Conservation (phyloP, 1,140 invertebrate genomes). For the Charaxes varanes region DNA sequence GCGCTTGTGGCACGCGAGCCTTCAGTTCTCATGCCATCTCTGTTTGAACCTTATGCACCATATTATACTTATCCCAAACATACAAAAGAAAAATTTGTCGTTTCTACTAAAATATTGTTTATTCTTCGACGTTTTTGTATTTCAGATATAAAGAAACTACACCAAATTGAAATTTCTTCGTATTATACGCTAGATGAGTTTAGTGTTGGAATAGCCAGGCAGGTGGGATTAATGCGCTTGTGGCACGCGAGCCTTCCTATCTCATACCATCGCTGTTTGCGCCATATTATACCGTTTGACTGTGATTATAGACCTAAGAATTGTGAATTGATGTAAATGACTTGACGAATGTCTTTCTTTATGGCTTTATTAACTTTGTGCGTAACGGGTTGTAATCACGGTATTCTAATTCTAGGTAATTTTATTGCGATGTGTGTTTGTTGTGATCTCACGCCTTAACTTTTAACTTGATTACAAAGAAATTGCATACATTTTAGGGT, state of each 20-base stretch:
- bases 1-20: slow-evolving; percentile 50
- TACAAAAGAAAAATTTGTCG: too few species aligned
- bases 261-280: slow-evolving; percentile 56
- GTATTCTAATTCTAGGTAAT: too few species aligned
- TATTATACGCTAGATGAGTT: slow-evolving; percentile 39
- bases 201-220: slow-evolving; percentile 30
- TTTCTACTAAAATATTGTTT: too few species aligned
- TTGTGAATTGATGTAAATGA: slow-evolving; percentile 19
- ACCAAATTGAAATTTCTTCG: slow-evolving; percentile 68
- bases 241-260: slow-evolving; percentile 55
- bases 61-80: too few species aligned
- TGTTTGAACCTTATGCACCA: too few species aligned
- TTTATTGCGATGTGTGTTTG: too few species aligned
- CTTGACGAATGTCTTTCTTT: slow-evolving; percentile 7
- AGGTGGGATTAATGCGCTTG: slow-evolving; percentile 46
- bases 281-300: slow-evolving; percentile 64
- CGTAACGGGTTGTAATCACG: too few species aligned
- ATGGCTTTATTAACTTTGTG: slow-evolving; percentile 12
- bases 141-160: too few species aligned
- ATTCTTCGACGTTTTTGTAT: too few species aligned
- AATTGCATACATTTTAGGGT: too few species aligned
- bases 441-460: too few species aligned
- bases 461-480: too few species aligned
- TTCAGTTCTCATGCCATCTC: slow-evolving; percentile 53
- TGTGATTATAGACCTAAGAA: slow-evolving; percentile 48